These are phyloP conservation scores for Orchesellides sinensis DNA, from an alignment of 2,888 invertebrate species.

Conservation along the genomic window DNA sequence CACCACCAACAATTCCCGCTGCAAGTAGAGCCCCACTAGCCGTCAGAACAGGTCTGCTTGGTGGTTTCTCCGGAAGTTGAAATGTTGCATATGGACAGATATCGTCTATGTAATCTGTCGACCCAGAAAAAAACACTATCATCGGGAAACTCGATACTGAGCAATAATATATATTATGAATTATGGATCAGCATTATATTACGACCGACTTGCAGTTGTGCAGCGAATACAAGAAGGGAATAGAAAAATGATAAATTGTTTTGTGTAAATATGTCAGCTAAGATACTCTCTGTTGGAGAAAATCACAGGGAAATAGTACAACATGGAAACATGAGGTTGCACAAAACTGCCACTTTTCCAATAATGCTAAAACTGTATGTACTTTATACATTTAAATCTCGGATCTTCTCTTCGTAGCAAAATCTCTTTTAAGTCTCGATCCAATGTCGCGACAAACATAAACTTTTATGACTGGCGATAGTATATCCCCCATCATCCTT, in stretches of 20 bases:
- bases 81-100: slow-evolving; percentile 96
- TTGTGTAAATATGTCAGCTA: slow-evolving; percentile 60
- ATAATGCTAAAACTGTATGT: neutral
- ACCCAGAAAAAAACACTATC: slow-evolving; percentile 38
- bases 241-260: slow-evolving; percentile 51
- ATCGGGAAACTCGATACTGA: neutral
- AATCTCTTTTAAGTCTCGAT: neutral
- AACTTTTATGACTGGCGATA: slow-evolving; percentile 64
- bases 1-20: slow-evolving; percentile 38
- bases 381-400: neutral
- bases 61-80: slow-evolving; percentile 87
- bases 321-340: neutral
- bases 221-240: neutral
- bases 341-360: too few relatives aligned
- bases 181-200: too few relatives aligned
- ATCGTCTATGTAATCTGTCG: slow-evolving; percentile 91
- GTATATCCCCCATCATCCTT: slow-evolving; percentile 53
- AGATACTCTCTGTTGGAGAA: slow-evolving; percentile 43
- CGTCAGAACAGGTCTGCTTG: slow-evolving; percentile 71
- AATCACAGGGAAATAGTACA: slow-evolving; percentile 26
- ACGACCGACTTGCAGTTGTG: too few relatives aligned
- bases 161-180: too few relatives aligned
- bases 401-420: neutral
- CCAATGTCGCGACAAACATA: slow-evolving; percentile 54
- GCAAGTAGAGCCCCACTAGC: slow-evolving; percentile 33